phyloP scores from a whole-genome alignment of 2,888 invertebrate genomes.

The Alsophila aescularia region DNA sequence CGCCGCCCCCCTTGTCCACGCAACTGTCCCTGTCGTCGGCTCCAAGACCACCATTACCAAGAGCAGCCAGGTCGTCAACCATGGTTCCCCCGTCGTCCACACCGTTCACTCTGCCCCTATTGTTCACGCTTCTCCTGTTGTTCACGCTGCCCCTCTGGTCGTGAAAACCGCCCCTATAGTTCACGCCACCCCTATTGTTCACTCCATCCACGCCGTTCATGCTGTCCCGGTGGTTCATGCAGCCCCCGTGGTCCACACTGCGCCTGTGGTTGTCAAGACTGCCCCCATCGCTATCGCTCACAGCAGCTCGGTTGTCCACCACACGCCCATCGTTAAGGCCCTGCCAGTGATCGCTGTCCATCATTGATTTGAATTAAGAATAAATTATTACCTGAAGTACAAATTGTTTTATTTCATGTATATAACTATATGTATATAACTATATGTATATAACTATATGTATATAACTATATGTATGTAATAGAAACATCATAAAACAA shows the following conservation, averaged over 20 bases:
- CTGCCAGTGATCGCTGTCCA: constrained; percentile 69
- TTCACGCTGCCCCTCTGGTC: constrained; percentile 53
- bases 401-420: background rate
- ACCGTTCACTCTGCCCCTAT: constrained; percentile 60
- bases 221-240: constrained; percentile 60
- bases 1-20: constrained; percentile 59
- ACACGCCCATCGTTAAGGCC: constrained; percentile 64
- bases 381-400: constrained; percentile 35
- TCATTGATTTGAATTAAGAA: constrained; percentile 51
- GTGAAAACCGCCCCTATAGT: constrained; percentile 56
- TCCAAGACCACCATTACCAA: constrained; percentile 76
- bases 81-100: constrained; percentile 66
- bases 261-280: constrained; percentile 68
- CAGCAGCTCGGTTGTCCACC: constrained; percentile 73
- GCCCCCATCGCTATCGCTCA: constrained; percentile 68
- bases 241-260: constrained; percentile 49
- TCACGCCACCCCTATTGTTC: constrained; percentile 57
- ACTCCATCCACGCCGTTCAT: constrained; percentile 51
- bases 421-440: background rate
- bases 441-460: no score
- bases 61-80: constrained; percentile 78
- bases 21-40: constrained; percentile 62
- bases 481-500: no score
- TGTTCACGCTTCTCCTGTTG: constrained; percentile 53
- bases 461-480: no score